Evolutionary conservation across 2,888 invertebrate genomes (phyloP).

Genomic region (Euclidia mi): DNA sequence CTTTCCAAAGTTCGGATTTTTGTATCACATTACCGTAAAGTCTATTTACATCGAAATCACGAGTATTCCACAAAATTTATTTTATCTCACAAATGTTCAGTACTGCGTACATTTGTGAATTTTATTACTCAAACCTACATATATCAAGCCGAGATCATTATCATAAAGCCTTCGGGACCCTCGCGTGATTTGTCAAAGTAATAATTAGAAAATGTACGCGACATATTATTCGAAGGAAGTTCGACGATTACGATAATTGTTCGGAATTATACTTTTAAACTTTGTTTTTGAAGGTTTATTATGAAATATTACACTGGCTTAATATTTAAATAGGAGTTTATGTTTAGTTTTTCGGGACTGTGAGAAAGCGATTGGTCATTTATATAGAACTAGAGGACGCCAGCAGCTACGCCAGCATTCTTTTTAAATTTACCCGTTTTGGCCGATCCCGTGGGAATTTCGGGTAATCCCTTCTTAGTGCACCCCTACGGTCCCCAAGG

Average conservation of each 20-base stretch:
- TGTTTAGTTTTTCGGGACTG: too few species aligned
- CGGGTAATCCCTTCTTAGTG: too few species aligned
- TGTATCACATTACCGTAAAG: not conserved
- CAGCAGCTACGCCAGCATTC: too few species aligned
- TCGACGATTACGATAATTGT: conserved; percentile 26
- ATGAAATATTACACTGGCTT: conserved; percentile 5
- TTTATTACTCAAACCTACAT: conserved; percentile 13
- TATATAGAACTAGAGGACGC: too few species aligned
- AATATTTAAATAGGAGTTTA: too few species aligned
- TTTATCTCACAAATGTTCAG: conserved; percentile 2
- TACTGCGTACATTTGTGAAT: not conserved
- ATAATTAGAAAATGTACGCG: conserved; percentile 21
- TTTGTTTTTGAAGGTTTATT: conserved; percentile 13
- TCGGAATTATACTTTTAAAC: conserved; percentile 16
- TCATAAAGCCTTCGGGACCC: conserved; percentile 15
- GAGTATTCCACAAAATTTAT: conserved; percentile 1
- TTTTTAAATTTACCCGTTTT: too few species aligned
- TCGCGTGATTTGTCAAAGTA: conserved; percentile 30
- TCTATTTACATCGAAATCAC: conserved; percentile 1
- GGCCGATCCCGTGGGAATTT: too few species aligned
- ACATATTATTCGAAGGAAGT: conserved; percentile 16
- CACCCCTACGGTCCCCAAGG: too few species aligned
- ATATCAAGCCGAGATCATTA: conserved; percentile 15
- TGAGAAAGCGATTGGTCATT: too few species aligned
- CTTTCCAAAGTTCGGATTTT: too few species aligned